Conservation (phyloP, 2,888 invertebrate genomes). For the Suillia variegata region DNA sequence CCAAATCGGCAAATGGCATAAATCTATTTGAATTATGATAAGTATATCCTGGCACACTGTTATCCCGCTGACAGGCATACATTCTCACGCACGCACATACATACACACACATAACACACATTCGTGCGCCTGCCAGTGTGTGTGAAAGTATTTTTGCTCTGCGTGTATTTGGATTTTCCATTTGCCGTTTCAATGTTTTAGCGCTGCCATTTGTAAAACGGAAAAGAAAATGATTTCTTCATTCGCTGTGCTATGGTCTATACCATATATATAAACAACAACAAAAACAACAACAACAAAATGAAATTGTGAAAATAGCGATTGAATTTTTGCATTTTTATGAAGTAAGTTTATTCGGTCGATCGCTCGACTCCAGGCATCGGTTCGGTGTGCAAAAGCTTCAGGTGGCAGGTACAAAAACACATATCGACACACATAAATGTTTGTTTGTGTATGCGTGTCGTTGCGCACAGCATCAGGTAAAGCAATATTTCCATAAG, state of each 20-base stretch:
- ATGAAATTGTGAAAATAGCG: not conserved
- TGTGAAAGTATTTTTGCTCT: not conserved
- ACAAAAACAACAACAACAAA: not conserved
- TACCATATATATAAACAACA: no score
- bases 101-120: conserved; percentile 5
- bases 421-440: not conserved
- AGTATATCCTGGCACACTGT: conserved; percentile 19
- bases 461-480: conserved; percentile 10
- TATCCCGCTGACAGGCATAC: conserved; percentile 19
- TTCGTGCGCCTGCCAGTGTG: not conserved
- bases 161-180: not conserved
- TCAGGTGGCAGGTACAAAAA: not conserved
- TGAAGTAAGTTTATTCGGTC: not conserved
- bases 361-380: conserved; percentile 2
- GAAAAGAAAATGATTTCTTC: not conserved
- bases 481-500: conserved; percentile 20
- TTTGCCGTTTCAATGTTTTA: not conserved
- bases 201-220: not conserved
- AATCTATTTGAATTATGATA: conserved; percentile 27
- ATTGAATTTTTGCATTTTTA: conserved; percentile 8
- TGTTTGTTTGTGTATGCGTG: conserved; percentile 5
- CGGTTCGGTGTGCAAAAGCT: not conserved
- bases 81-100: conserved; percentile 13
- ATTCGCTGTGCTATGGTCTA: no score
- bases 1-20: conserved; percentile 19